Evolutionary conservation across 2,888 invertebrate species (phyloP).

Genomic region (Pseudococcus viburni): DNA sequence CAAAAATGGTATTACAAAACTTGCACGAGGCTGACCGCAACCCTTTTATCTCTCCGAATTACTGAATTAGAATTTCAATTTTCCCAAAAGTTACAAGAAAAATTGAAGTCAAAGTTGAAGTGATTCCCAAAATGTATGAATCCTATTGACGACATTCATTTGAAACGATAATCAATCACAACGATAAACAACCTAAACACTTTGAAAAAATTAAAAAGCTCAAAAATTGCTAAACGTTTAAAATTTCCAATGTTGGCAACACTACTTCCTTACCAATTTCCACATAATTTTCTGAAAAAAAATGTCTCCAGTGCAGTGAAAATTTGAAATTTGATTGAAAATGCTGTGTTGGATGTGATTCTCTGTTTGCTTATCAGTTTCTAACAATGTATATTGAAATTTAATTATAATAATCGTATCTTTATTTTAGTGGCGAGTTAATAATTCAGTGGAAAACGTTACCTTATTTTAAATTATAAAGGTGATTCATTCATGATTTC

Average conservation of each 20-base stretch:
- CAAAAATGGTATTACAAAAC: neutral
- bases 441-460: neutral
- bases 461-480: neutral
- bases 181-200: neutral
- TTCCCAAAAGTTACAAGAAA: neutral
- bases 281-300: conserved; percentile 17
- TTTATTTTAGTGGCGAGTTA: neutral
- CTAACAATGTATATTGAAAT: neutral
- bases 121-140: neutral
- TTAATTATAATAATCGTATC: neutral
- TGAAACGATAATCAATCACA: neutral
- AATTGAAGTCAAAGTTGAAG: no score
- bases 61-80: neutral
- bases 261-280: conserved; percentile 9
- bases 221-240: neutral
- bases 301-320: conserved; percentile 50
- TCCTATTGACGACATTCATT: neutral
- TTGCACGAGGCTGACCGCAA: neutral
- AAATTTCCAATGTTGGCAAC: neutral
- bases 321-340: conserved; percentile 32
- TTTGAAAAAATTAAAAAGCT: neutral
- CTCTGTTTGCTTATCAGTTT: conserved; percentile 33
- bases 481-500: conserved; percentile 56
- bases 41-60: neutral
- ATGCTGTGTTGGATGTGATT: conserved; percentile 52